phyloP scores from a whole-genome alignment of 1,140 invertebrate species.

The Caenorhabditis brenneri region DNA sequence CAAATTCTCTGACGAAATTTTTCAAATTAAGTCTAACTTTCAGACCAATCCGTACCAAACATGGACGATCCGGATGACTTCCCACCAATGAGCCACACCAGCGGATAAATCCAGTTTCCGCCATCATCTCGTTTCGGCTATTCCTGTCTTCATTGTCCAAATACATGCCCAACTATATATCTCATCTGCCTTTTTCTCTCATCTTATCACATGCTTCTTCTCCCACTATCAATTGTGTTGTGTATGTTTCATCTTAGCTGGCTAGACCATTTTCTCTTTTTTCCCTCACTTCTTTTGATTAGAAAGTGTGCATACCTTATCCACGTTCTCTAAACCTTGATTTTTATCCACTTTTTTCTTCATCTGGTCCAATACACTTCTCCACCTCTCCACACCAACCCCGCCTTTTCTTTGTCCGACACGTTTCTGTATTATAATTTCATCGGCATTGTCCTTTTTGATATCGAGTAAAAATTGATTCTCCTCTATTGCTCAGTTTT shows the following conservation, averaged over 20 bases:
- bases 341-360: neutral
- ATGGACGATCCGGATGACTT: slow-evolving; percentile 49
- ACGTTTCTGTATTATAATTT: slow-evolving; percentile 25
- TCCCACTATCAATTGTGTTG: neutral
- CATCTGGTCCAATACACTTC: neutral
- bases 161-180: neutral
- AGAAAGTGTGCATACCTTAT: neutral
- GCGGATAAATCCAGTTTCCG: neutral
- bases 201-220: slow-evolving; percentile 32
- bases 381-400: neutral
- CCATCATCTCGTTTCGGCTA: neutral
- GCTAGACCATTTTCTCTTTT: neutral
- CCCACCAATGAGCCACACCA: slow-evolving; percentile 50
- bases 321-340: neutral
- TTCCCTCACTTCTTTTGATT: neutral
- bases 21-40: neutral
- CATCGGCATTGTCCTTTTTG: neutral
- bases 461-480: neutral
- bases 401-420: neutral
- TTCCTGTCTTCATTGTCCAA: neutral
- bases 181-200: neutral
- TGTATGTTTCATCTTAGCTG: neutral
- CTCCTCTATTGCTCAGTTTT: too few species aligned
- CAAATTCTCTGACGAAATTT: neutral
- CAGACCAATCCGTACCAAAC: slow-evolving; percentile 21